These are phyloP conservation scores for Chirona hameri DNA, from an alignment of 2,888 invertebrate species.

Conservation along the genomic window DNA sequence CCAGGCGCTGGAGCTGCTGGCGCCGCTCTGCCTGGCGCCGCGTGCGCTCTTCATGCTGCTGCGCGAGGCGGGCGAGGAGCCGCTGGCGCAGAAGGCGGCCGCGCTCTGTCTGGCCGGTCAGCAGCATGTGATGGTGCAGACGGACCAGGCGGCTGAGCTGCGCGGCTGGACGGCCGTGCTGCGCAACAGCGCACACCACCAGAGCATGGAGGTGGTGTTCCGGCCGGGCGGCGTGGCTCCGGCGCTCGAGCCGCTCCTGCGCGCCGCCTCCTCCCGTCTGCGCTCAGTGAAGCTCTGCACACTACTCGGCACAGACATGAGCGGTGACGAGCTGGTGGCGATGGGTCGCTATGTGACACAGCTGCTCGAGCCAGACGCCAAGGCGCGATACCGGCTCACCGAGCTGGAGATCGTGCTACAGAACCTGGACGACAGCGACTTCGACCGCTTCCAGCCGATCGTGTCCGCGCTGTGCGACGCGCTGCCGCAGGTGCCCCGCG, in stretches of 20 bases:
- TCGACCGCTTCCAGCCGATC: conserved; percentile 54
- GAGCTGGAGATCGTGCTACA: conserved; percentile 55
- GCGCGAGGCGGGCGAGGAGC: conserved; percentile 54
- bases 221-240: neutral
- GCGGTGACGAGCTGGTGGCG: conserved; percentile 52
- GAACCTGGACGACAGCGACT: conserved; percentile 54
- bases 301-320: conserved; percentile 54
- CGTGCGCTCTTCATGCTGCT: conserved; percentile 54
- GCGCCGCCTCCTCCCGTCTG: neutral
- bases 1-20: conserved; percentile 50
- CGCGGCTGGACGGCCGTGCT: neutral
- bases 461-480: conserved; percentile 53
- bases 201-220: conserved; percentile 13
- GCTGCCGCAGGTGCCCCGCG: conserved; percentile 41
- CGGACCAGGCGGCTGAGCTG: conserved; percentile 23
- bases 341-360: conserved; percentile 52
- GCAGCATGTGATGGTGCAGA: conserved; percentile 38
- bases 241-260: conserved; percentile 7
- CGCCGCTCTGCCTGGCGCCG: conserved; percentile 52
- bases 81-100: conserved; percentile 54
- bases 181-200: neutral
- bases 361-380: conserved; percentile 44
- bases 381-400: conserved; percentile 46
- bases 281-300: conserved; percentile 38
- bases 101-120: conserved; percentile 53